Percentiles rank a stretch among this genome's conserved stretches.
These are phyloP conservation scores for Galeruca laticollis DNA, from an alignment of 2,888 invertebrate genomes.

Conservation along the genomic window DNA sequence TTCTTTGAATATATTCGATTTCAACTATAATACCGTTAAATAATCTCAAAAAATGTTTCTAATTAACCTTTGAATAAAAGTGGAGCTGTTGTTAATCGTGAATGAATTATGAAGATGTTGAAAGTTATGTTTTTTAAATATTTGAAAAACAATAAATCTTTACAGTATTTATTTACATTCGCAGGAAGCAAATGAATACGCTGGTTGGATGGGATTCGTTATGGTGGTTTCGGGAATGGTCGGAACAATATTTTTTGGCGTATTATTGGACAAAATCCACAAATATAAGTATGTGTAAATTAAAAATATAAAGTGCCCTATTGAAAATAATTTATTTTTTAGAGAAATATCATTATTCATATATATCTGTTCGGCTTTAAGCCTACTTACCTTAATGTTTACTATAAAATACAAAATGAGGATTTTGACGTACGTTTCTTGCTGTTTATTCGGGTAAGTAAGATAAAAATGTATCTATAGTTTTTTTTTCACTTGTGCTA, in stretches of 20 bases:
- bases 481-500: no score
- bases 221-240: constrained; percentile 91
- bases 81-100: no score
- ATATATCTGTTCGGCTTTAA: constrained; percentile 43
- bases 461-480: not conserved
- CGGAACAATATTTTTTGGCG: constrained; percentile 89
- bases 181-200: constrained; percentile 76
- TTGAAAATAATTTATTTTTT: constrained; percentile 37
- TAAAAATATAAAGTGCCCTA: not conserved
- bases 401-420: constrained; percentile 43
- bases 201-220: constrained; percentile 88
- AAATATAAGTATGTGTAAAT: constrained; percentile 79
- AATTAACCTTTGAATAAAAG: no score
- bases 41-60: no score
- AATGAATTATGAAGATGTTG: no score
- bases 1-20: no score
- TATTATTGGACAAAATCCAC: constrained; percentile 91
- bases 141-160: not conserved
- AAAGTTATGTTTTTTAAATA: no score
- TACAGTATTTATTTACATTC: constrained; percentile 1
- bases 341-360: constrained; percentile 45
- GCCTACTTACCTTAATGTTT: constrained; percentile 44
- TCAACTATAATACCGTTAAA: no score
- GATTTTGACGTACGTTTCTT: constrained; percentile 43
- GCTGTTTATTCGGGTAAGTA: constrained; percentile 47